Evolutionary conservation across 2,888 invertebrate species (phyloP).

Genomic region (Rhopalosiphum nymphaeae): DNA sequence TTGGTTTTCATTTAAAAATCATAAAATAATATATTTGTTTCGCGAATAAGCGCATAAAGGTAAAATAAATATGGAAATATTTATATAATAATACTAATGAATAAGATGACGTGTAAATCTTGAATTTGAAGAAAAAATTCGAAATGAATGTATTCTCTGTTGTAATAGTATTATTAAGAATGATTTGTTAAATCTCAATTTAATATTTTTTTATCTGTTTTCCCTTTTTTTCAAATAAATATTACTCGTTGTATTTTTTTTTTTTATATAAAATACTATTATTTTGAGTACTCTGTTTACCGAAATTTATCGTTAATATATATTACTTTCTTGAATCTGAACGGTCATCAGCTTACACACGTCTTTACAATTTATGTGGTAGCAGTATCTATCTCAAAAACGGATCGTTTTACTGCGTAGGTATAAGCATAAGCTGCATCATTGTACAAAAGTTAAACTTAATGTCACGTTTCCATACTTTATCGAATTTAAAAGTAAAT

Average conservation of each 20-base stretch:
- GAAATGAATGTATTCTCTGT: neutral
- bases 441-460: neutral
- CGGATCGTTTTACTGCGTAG: neutral
- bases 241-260: neutral
- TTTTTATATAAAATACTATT: neutral
- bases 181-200: neutral
- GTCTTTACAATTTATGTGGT: neutral
- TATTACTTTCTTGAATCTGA: neutral
- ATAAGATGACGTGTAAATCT: neutral
- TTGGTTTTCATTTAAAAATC: neutral
- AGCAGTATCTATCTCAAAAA: neutral
- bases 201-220: neutral
- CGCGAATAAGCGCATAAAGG: neutral
- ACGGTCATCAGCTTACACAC: neutral
- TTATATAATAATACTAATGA: too few species aligned
- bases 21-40: neutral
- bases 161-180: neutral
- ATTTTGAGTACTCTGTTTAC: neutral
- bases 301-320: neutral
- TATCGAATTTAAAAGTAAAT: neutral
- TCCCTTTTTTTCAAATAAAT: neutral
- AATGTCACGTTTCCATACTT: neutral
- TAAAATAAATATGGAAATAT: neutral
- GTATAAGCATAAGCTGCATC: neutral
- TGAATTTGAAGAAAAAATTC: neutral